phyloP scores from a whole-genome alignment of 1,140 invertebrate species.

The Euwallacea similis region DNA sequence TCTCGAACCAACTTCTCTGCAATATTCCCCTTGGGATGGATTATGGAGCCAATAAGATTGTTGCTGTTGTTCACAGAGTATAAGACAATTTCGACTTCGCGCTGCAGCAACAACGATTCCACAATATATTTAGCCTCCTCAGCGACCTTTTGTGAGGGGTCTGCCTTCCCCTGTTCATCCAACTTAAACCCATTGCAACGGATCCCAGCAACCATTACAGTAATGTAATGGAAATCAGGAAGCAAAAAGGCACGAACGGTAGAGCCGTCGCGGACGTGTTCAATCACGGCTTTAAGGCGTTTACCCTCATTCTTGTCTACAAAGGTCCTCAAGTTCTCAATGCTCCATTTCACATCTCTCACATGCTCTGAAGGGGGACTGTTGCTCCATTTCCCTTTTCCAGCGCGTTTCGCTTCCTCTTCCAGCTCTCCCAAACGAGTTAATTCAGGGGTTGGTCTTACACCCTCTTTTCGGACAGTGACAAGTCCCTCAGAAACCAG shows the following conservation, averaged over 20 bases:
- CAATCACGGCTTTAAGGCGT: slow-evolving; percentile 85
- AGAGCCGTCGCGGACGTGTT: slow-evolving; percentile 95
- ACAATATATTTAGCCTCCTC: slow-evolving; percentile 89
- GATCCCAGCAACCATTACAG: slow-evolving; percentile 93
- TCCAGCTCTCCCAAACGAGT: slow-evolving; percentile 82
- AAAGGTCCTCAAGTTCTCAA: slow-evolving; percentile 81
- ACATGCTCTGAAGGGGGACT: slow-evolving; percentile 65
- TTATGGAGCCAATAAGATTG: slow-evolving; percentile 91
- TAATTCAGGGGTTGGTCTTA: slow-evolving; percentile 67
- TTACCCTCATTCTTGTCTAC: slow-evolving; percentile 80
- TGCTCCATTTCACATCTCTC: slow-evolving; percentile 82
- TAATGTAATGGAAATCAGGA: slow-evolving; percentile 86
- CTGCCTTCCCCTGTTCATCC: slow-evolving; percentile 67
- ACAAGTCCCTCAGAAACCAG: slow-evolving; percentile 87
- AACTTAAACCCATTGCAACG: slow-evolving; percentile 78
- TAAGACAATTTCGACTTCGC: slow-evolving; percentile 90
- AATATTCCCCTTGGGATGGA: slow-evolving; percentile 92
- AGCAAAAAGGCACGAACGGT: slow-evolving; percentile 90
- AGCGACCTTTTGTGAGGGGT: slow-evolving; percentile 60
- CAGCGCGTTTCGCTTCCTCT: slow-evolving; percentile 82
- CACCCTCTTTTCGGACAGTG: slow-evolving; percentile 76
- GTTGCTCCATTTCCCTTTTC: slow-evolving; percentile 82
- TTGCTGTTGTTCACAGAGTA: slow-evolving; percentile 92
- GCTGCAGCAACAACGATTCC: slow-evolving; percentile 86
- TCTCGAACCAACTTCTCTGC: slow-evolving; percentile 82